phyloP scores from a whole-genome alignment of 2,113 vertebrate species.

The Poecile atricapillus region DNA sequence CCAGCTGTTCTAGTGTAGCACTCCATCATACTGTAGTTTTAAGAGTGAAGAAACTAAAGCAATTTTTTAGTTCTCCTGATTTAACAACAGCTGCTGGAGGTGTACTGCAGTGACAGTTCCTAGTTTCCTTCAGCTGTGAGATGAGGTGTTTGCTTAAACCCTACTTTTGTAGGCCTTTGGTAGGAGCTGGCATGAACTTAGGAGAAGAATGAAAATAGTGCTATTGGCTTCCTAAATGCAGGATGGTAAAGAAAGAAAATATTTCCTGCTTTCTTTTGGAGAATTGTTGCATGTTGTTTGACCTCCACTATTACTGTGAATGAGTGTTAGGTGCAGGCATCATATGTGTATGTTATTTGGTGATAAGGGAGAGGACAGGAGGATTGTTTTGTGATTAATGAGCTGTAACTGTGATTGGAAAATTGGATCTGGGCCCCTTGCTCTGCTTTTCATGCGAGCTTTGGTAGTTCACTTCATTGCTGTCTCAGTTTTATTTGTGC shows the following conservation, averaged over 20 bases:
- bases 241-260: neutral
- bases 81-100: neutral
- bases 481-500: neutral
- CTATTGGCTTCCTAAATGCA: neutral
- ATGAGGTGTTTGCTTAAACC: neutral
- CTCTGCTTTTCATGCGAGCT: neutral
- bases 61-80: neutral
- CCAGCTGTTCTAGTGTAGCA: neutral
- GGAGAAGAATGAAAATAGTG: neutral
- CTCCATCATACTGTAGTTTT: neutral
- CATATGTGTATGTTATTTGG: neutral
- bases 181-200: neutral
- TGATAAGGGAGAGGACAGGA: neutral
- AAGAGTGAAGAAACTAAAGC: neutral
- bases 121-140: neutral
- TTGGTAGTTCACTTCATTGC: neutral
- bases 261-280: neutral
- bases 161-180: neutral
- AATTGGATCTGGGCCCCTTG: neutral
- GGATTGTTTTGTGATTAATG: neutral
- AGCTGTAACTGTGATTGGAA: neutral
- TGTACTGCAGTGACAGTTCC: neutral
- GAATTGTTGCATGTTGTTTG: neutral
- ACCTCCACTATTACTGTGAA: neutral
- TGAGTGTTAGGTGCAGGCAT: accelerated